Evolutionary conservation across 2,797 vertebrate genomes (phyloP), one percentile per base, ranked within the genome.

Genomic region (Alcedo quadribrachys): DNA sequence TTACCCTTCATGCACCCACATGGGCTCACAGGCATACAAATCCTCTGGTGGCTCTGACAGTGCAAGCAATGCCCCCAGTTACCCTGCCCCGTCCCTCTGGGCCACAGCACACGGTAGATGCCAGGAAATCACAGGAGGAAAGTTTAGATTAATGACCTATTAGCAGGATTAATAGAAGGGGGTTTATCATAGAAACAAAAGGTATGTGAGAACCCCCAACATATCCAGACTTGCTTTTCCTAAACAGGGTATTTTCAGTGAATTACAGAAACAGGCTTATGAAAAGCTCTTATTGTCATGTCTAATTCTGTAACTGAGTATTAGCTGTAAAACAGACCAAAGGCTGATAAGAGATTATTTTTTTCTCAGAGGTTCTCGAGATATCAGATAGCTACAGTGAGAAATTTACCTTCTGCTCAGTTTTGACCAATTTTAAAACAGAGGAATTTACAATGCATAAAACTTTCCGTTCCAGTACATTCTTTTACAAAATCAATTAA

Each of bases 261-360:
- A 75, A 66, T 92, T 25, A 18, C 61, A 86, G 71, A 93, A 93
- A 79, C 60, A 81, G 87, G 46, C 75, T 70, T 85, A 54, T 48
- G 76, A 89, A 93, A 89, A 94, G 58, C 75, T 85, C 57, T 91
- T 63, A 95, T 45, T 84, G 70, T 74, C 90, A 86, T 60, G 53
- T 95, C 94, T 91, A 94, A 88, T 81, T 94, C 93, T n/a, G 91
- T 84, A 94, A 92, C 93, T 93, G 92, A 92, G 24, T 94, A 94
- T 89, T 92, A 90, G 81, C 57, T 81, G 74, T 62, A 94, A 93
- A 94, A 94, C n/a, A 82, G 67, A 78, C 85, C 87, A 86, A 93
- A 92, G 84, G 90, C 96, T 68, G 80, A 65, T 37, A 54, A 50
- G 11, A 90, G 33, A 87, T 21, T 7, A 58, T n/a, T 93, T 71